phyloP scores from a whole-genome alignment of 2,888 invertebrate species.

The Cantharis rufa region DNA sequence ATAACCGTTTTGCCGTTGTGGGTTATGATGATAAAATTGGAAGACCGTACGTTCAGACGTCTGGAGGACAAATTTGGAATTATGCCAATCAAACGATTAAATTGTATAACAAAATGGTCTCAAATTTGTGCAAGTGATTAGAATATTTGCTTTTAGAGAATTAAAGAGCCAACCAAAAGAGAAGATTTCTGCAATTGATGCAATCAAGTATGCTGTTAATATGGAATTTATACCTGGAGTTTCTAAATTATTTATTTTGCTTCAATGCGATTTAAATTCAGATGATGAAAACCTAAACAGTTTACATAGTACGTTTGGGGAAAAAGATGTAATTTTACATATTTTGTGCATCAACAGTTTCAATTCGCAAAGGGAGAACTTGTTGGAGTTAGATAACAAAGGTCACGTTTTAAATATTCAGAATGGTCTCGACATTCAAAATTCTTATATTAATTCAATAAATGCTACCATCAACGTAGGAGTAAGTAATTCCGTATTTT shows the following conservation, averaged over 20 bases:
- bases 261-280: conserved; percentile 63
- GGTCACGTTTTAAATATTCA: conserved; percentile 15
- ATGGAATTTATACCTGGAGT: conserved; percentile 77
- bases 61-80: conserved; percentile 30
- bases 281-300: conserved; percentile 32
- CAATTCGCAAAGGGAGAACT: neutral
- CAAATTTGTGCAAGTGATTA: neutral
- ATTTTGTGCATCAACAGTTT: conserved; percentile 33
- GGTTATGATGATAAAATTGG: conserved; percentile 31
- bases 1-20: conserved; percentile 62
- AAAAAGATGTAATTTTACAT: conserved; percentile 37
- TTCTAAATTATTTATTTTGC: conserved; percentile 73
- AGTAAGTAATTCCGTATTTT: neutral
- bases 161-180: neutral
- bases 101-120: conserved; percentile 7
- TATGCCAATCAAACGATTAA: neutral
- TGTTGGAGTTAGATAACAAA: conserved; percentile 11
- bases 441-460: neutral
- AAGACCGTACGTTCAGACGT: conserved; percentile 34
- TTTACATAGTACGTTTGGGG: conserved; percentile 36
- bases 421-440: conserved; percentile 2
- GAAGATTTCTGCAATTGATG: conserved; percentile 56
- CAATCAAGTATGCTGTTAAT: conserved; percentile 68
- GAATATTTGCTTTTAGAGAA: neutral
- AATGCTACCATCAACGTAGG: neutral